A percentile compares a stretch with the other conserved stretches of the same genome.
These are phyloP conservation scores for Troides helena DNA, from an alignment of 2,888 invertebrate genomes.

Conservation along the genomic window DNA sequence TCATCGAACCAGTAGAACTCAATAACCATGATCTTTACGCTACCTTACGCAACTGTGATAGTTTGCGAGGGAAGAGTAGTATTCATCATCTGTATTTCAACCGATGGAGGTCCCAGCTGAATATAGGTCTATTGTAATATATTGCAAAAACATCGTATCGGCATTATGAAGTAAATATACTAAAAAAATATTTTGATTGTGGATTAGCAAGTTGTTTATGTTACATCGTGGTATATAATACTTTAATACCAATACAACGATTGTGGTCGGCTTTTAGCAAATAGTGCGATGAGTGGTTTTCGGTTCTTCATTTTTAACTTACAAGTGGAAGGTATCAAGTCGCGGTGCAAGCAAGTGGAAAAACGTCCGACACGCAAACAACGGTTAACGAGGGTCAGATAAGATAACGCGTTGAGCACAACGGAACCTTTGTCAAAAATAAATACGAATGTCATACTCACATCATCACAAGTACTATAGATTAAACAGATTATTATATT, in stretches of 20 bases:
- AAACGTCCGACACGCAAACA: slow-evolving; percentile 25
- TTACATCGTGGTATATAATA: not conserved
- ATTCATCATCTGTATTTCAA: too few species aligned
- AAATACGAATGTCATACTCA: slow-evolving; percentile 23
- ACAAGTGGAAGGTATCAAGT: not conserved
- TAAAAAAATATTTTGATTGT: too few species aligned
- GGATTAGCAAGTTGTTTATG: too few species aligned
- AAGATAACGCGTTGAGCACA: slow-evolving; percentile 17
- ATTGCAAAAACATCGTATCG: too few species aligned
- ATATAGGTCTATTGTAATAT: too few species aligned
- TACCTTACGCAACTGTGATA: too few species aligned
- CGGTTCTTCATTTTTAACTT: not conserved
- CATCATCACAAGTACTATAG: not conserved
- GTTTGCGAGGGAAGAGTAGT: too few species aligned
- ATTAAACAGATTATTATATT: slow-evolving; percentile 3
- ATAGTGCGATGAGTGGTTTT: not conserved
- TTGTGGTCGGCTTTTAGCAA: not conserved
- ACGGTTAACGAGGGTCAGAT: slow-evolving; percentile 25
- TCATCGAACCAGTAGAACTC: too few species aligned
- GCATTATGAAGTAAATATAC: too few species aligned
- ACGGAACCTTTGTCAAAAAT: slow-evolving; percentile 27
- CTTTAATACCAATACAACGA: not conserved
- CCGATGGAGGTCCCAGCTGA: too few species aligned
- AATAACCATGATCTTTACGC: too few species aligned
- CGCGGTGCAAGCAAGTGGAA: slow-evolving; percentile 17